Percentiles rank a stretch among this genome's conserved stretches.
These are phyloP conservation scores for Apoderus coryli DNA, from an alignment of 2,888 invertebrate genomes.

Conservation along the genomic window DNA sequence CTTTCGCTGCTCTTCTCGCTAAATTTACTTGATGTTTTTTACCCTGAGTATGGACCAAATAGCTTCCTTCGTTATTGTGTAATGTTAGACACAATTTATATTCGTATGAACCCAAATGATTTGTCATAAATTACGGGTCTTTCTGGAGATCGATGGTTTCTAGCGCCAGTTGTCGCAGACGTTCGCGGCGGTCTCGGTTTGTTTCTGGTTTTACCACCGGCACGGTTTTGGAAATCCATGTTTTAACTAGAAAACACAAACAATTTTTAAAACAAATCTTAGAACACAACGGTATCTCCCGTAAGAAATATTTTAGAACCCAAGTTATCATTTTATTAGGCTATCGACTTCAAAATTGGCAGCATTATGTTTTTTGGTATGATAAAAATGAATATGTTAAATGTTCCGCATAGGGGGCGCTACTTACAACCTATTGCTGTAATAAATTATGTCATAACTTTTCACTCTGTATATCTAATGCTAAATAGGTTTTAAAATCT, in stretches of 20 bases:
- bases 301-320: too few relatives aligned
- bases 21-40: conserved; percentile 95
- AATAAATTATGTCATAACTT: too few relatives aligned
- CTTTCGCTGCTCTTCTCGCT: conserved; percentile 93
- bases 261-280: not conserved
- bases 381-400: too few relatives aligned
- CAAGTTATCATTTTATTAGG: too few relatives aligned
- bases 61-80: conserved; percentile 98
- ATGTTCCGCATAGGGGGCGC: too few relatives aligned
- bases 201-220: conserved; percentile 97
- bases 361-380: too few relatives aligned
- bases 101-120: conserved; percentile 92
- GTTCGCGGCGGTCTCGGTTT: conserved; percentile 90
- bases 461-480: too few relatives aligned
- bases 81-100: conserved; percentile 96
- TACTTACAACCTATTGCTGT: too few relatives aligned
- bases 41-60: conserved; percentile 97
- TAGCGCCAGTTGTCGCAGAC: conserved; percentile 86
- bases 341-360: too few relatives aligned
- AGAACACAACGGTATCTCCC: too few relatives aligned
- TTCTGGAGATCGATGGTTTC: conserved; percentile 99
- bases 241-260: conserved; percentile 8
- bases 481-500: too few relatives aligned
- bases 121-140: conserved; percentile 99
- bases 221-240: conserved; percentile 99